phyloP scores from a whole-genome alignment of 2,113 vertebrate genomes.

The Ceratotherium simum region DNA sequence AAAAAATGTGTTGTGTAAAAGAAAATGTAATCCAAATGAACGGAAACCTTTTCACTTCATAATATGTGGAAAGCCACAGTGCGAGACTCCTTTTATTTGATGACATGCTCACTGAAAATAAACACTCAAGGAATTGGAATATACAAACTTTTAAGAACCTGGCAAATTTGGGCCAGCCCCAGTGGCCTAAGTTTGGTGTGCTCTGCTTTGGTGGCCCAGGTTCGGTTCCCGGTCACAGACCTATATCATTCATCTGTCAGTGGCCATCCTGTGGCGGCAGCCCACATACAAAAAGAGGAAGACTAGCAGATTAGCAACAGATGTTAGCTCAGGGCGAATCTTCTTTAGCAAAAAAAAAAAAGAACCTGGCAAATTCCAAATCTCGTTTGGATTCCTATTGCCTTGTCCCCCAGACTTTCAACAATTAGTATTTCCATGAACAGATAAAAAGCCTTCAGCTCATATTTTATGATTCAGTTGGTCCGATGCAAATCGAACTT shows the following conservation, averaged over 20 bases:
- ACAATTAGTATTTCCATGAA: conserved; percentile 34
- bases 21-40: conserved; percentile 47
- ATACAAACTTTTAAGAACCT: neutral
- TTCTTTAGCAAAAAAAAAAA: too few relatives aligned
- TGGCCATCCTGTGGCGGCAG: too few relatives aligned
- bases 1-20: conserved; percentile 37
- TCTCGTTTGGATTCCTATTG: neutral
- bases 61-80: neutral
- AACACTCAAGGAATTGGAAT: neutral
- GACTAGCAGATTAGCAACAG: too few relatives aligned
- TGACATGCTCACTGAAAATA: neutral
- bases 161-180: too few relatives aligned
- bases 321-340: too few relatives aligned
- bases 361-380: too few relatives aligned
- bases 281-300: too few relatives aligned
- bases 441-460: neutral
- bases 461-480: neutral
- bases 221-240: too few relatives aligned
- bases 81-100: neutral
- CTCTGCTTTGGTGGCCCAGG: too few relatives aligned
- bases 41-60: neutral
- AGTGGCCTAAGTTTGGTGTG: too few relatives aligned
- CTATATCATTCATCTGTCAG: too few relatives aligned
- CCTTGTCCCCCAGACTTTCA: neutral
- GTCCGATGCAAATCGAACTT: neutral